phyloP scores from a whole-genome alignment of 2,797 vertebrate species.

The Dromococcyx pavoninus region DNA sequence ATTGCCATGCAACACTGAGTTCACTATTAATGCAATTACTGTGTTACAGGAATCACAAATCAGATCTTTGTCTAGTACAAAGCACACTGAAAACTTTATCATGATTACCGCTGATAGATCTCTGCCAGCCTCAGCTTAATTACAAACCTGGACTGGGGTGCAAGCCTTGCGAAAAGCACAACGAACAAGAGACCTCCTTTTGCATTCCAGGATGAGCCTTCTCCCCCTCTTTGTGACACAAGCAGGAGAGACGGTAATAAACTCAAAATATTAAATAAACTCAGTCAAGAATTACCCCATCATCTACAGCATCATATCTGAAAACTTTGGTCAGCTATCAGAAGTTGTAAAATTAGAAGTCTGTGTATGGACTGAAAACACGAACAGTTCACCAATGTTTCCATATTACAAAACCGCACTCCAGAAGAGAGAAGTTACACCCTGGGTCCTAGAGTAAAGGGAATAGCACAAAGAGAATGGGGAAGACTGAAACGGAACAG shows the following conservation, averaged over 20 bases:
- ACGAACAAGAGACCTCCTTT: neutral
- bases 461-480: neutral
- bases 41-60: neutral
- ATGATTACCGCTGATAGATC: neutral
- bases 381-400: neutral
- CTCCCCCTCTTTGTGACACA: neutral
- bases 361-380: neutral
- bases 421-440: neutral
- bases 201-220: neutral
- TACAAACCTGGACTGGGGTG: neutral
- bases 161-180: neutral
- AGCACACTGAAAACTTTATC: neutral
- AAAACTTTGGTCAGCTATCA: neutral
- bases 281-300: neutral
- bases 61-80: neutral
- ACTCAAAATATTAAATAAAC: neutral
- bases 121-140: neutral
- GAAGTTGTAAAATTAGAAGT: neutral
- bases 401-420: neutral
- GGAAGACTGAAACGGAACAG: neutral
- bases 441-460: neutral
- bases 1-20: fast-evolving
- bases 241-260: neutral
- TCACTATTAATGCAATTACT: neutral
- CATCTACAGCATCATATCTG: neutral